A percentile compares a stretch with the other conserved stretches of the same genome.
These are phyloP conservation scores for Tribolium madens DNA, from an alignment of 1,140 invertebrate species.

Conservation along the genomic window DNA sequence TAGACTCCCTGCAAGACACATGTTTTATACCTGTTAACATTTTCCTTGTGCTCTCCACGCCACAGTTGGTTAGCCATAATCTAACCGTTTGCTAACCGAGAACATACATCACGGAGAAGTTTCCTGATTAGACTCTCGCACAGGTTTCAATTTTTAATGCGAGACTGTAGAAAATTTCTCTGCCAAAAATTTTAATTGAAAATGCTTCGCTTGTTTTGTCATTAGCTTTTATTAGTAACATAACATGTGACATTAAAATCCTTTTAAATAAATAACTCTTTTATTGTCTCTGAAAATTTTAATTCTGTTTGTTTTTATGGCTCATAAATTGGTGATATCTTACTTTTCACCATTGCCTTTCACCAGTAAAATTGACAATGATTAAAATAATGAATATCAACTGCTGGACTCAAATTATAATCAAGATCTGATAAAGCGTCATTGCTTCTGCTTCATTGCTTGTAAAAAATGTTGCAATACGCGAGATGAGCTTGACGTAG, in stretches of 20 bases:
- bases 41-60: constrained; percentile 25
- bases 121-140: constrained; percentile 11
- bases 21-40: constrained; percentile 46
- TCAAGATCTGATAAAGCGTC: constrained; percentile 4
- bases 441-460: constrained; percentile 9
- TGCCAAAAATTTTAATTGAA: constrained; percentile 33
- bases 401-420: background rate
- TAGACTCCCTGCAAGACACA: constrained; percentile 35
- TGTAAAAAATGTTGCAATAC: background rate
- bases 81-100: constrained; percentile 10
- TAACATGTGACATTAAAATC: background rate
- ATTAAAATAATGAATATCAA: too few relatives aligned
- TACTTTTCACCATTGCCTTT: background rate
- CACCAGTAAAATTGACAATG: too few relatives aligned
- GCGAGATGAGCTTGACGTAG: background rate
- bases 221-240: background rate
- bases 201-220: background rate
- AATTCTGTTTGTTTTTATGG: background rate
- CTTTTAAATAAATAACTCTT: background rate
- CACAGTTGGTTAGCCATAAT: constrained; percentile 31
- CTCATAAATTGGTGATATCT: background rate
- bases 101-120: constrained; percentile 12
- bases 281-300: background rate
- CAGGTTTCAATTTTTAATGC: constrained; percentile 22
- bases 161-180: too few relatives aligned